Conservation (phyloP, 2,113 vertebrate species). For the Coreoperca whiteheadi region DNA sequence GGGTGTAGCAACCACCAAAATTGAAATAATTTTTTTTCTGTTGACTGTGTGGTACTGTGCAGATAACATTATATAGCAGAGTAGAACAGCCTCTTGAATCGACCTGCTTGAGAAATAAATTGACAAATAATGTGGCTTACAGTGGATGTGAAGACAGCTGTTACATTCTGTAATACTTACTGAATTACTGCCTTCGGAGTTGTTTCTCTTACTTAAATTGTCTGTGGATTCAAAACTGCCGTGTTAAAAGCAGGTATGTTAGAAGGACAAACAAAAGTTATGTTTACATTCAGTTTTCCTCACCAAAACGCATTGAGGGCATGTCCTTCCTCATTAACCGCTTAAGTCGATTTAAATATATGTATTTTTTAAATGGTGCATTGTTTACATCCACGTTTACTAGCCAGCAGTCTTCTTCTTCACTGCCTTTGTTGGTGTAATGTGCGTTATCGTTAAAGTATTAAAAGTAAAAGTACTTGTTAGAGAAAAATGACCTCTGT, state of each 20-base stretch:
- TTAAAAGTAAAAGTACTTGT: no score
- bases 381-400: neutral
- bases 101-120: neutral
- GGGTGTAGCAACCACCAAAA: no score
- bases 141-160: neutral
- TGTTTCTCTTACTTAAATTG: no score
- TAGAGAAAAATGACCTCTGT: no score
- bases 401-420: neutral
- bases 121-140: conserved; percentile 6
- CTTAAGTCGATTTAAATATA: no score
- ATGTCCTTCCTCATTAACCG: no score
- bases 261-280: no score
- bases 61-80: conserved; percentile 12
- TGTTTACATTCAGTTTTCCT: no score
- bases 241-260: neutral
- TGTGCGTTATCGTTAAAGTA: no score
- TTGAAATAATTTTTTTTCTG: no score
- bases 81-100: neutral
- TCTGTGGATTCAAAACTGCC: neutral
- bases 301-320: no score
- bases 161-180: neutral
- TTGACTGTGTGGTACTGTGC: conserved; percentile 1
- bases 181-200: neutral
- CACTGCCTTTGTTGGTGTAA: neutral
- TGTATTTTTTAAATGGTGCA: neutral